Base-by-base conservation (phyloP, 2,113 vertebrate genomes). In the Orthonyx spaldingii region DNA sequence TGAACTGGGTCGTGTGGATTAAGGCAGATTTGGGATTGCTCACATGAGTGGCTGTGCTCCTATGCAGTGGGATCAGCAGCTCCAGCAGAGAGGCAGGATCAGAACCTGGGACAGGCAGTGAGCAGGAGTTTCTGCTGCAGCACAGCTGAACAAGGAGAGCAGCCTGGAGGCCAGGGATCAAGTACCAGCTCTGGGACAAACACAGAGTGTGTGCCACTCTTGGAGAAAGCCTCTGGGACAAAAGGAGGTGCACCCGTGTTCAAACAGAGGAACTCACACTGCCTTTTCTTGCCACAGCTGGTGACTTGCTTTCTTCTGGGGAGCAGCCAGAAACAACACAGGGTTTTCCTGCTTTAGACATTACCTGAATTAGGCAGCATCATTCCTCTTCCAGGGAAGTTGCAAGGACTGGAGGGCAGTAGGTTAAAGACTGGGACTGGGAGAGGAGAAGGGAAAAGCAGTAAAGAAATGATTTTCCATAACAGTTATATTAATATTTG, bases 181-280 rank as follows among this genome's bases (percentile, higher is more conserved):
- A 47, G 20, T 1, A 33, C 16, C 46, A 56, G 13, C 37, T 41
- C 12, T 3, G 57, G 21, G 33, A 72, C 26, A 65, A 49, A 66
- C 2, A 16, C 20, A 32, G 46, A 75, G 33, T 0, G 2, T 33
- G 70, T 6, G 28, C 9, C 27, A 15, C 27, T 33, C 7, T 1
- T n/a, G 37, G 37, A 63, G 41, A 68, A 76, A 83, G 61, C 16
- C 56, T 35, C 33, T 41, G 13, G 13, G 33, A n/a, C n/a, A 57
- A 56, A 14, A 47, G 65, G 41, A 75, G 16, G 11, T 52, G 18
- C 14, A 33, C 1, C 27, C 17, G 1, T 26, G 32, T 13, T 47
- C 79, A 47, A 16, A 28, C 13, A 75, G 24, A 57, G 24, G 75
- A 77, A 30, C 23, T 61, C 33, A 26, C 1, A 0, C 8, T 16